Conservation (phyloP, 2,113 vertebrate species). For the Beaufortia kweichowensis region DNA sequence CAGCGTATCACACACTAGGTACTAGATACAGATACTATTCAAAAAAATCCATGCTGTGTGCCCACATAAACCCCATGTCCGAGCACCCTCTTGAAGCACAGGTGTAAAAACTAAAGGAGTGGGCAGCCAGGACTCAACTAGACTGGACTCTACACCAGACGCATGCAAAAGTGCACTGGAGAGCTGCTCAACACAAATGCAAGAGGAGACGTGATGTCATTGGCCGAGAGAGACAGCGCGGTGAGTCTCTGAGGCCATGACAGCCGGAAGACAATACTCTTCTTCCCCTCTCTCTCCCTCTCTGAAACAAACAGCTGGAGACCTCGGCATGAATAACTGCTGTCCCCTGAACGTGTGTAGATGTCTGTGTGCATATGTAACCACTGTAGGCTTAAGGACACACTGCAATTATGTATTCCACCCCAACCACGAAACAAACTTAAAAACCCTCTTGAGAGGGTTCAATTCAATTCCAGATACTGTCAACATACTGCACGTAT, state of each 20-base stretch:
- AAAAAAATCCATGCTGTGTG: slow-evolving; percentile 66
- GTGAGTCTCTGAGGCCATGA: slow-evolving; percentile 9
- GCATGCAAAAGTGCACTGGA: slow-evolving; percentile 66
- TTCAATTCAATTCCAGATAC: neutral
- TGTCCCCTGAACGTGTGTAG: slow-evolving; percentile 1
- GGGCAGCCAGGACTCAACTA: slow-evolving; percentile 45
- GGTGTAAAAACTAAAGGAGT: slow-evolving; percentile 56
- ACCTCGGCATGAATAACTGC: slow-evolving; percentile 25
- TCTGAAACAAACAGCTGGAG: slow-evolving; percentile 24
- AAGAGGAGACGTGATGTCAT: slow-evolving; percentile 45
- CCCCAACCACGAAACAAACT: neutral
- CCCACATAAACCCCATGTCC: slow-evolving; percentile 57
- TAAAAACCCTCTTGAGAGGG: neutral
- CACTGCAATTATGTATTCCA: slow-evolving; percentile 24
- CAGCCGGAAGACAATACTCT: slow-evolving; percentile 37
- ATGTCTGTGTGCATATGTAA: slow-evolving; percentile 2
- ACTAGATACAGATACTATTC: slow-evolving; percentile 72
- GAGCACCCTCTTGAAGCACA: slow-evolving; percentile 57
- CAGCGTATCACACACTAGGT: slow-evolving; percentile 74
- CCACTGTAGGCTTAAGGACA: slow-evolving; percentile 11
- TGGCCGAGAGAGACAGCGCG: neutral
- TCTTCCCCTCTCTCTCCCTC: neutral
- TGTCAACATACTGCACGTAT: neutral
- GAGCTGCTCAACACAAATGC: slow-evolving; percentile 23
- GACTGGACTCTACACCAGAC: slow-evolving; percentile 61